Evolutionary conservation across 2,113 vertebrate species (phyloP), one percentile per base, ranked within the genome.

Genomic region (Gnathonemus longibarbis): DNA sequence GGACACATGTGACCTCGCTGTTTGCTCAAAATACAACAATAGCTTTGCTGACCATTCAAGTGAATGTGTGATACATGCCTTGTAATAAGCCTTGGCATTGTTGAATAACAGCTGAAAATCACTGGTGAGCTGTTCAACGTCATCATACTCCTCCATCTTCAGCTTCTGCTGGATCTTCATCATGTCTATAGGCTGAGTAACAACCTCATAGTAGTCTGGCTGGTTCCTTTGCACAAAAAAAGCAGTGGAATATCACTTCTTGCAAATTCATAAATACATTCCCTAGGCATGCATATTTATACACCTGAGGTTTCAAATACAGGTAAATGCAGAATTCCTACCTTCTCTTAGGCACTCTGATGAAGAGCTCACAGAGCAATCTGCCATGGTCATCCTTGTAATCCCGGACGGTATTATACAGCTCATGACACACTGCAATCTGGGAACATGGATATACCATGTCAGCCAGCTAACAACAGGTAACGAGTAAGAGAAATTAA

Each of bases 91-190:
- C 93, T 99, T 99, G 52, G 98, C 97, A 5, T 99, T 99, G 95
- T 97, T 99, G 92, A 99, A 99, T 89, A 99, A 94, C 86, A 99
- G 96, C 88, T 98, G 98, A 94, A 99, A 98, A 94, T 99, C 98
- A 92, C 95, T 95, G 88, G 98, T 99, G 92, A 99, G 95, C 90
- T 98, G 94, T 87, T 97, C 97, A 66, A 99, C 98, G 89, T 99
- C 98, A 92, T 99, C 98, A 85, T 99, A 99, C 90, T 99, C 98
- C 93, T 99, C 98, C 98, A 99, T 98, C 95, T 99, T 99, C 86
- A 99, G 94, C 93, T 99, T 99, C 92, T 99, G 98, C 87, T 99
- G 98, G 92, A 99, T 99, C 94, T 99, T 99, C 98, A 99, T 99
- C 96, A 99, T 97, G 95, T 99, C 98, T 77, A 99, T 99, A 21